These are phyloP conservation scores for Azemiops feae DNA, from an alignment of 2,113 vertebrate species.

Conservation along the genomic window DNA sequence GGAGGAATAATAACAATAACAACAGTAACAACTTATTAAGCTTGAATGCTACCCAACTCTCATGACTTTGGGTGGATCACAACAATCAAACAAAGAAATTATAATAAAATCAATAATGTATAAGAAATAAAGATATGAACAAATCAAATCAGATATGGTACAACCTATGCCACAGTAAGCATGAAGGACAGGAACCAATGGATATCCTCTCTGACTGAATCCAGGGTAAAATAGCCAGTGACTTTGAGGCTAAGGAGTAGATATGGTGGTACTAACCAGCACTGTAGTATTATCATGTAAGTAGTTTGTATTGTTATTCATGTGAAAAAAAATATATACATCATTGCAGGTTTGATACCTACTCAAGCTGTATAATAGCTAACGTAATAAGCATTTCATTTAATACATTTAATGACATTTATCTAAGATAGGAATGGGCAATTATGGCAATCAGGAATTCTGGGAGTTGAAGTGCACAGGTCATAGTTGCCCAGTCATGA, in stretches of 20 bases:
- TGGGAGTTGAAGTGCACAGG: neutral
- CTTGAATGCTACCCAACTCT: neutral
- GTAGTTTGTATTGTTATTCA: neutral
- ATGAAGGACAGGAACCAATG: neutral
- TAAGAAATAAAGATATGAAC: neutral
- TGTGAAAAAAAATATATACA: neutral
- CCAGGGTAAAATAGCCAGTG: neutral
- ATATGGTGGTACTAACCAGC: neutral
- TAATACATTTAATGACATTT: neutral
- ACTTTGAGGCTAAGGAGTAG: neutral
- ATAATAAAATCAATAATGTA: neutral
- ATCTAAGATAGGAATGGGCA: neutral
- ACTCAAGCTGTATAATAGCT: neutral
- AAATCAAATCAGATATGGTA: neutral
- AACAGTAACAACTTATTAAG: neutral
- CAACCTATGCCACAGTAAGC: neutral
- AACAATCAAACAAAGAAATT: neutral
- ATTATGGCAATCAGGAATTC: neutral
- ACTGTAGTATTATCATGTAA: neutral
- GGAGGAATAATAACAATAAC: neutral
- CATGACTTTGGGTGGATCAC: neutral
- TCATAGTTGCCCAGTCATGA: neutral
- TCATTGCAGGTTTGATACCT: neutral
- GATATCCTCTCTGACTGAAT: neutral
- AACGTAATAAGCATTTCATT: neutral